Percentiles rank a stretch among this genome's conserved stretches.
Evolutionary conservation across 2,888 invertebrate species (phyloP).

Genomic region (Gari tellinella): DNA sequence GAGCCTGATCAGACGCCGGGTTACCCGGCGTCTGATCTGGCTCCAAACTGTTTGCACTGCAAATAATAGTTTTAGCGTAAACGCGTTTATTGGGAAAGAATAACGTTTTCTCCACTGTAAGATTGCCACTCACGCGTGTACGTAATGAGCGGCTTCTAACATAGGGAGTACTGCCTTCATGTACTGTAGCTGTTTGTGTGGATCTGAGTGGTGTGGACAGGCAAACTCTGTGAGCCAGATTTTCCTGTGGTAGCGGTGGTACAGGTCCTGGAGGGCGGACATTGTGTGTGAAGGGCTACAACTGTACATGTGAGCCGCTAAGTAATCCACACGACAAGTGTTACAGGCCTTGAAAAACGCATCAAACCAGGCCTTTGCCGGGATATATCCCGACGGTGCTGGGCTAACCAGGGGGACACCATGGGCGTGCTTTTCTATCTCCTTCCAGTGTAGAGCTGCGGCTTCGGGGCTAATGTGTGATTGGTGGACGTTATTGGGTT

Average conservation of each 20-base stretch:
- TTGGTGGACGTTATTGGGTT: conserved; percentile 65
- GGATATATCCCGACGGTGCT: conserved; percentile 49
- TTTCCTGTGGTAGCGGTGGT: conserved; percentile 32
- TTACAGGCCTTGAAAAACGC: conserved; percentile 63
- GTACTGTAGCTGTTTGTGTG: conserved; percentile 33
- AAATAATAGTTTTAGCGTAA: no score
- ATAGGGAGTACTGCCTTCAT: conserved; percentile 92
- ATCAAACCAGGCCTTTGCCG: conserved; percentile 59
- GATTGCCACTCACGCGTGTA: conserved; percentile 27
- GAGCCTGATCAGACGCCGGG: no score
- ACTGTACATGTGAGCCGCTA: conserved; percentile 64
- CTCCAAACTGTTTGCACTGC: no score
- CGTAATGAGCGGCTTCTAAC: conserved; percentile 90
- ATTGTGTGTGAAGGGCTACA: conserved; percentile 39
- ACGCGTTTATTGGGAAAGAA: no score
- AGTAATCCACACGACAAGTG: conserved; percentile 63
- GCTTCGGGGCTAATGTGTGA: conserved; percentile 60
- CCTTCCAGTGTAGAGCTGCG: conserved; percentile 62
- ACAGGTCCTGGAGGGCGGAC: conserved; percentile 28
- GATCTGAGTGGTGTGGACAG: conserved; percentile 43
- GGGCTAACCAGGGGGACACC: conserved; percentile 63
- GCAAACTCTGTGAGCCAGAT: conserved; percentile 66
- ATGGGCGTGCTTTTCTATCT: conserved; percentile 47
- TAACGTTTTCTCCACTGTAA: no score
- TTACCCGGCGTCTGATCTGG: no score